Evolutionary conservation across 1,140 invertebrate genomes (phyloP).

Genomic region (Hirudo medicinalis): DNA sequence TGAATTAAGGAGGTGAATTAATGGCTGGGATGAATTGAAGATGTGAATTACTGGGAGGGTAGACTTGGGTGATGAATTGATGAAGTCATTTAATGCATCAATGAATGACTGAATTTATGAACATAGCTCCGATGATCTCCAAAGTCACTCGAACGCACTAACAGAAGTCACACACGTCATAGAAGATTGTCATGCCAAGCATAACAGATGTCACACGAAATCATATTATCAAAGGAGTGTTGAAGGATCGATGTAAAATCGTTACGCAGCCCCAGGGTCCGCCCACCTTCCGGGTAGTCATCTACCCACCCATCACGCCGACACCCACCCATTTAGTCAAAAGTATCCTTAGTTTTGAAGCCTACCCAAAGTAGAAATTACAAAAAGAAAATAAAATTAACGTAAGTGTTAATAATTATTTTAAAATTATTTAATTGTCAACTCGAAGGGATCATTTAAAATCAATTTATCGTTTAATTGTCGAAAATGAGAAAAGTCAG

Average conservation of each 20-base stretch:
- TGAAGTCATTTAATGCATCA: neutral
- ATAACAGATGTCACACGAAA: neutral
- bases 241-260: neutral
- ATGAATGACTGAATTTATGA: neutral
- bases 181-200: neutral
- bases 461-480: too few relatives aligned
- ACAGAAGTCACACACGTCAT: neutral
- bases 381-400: too few relatives aligned
- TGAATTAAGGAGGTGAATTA: neutral
- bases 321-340: neutral
- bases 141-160: neutral
- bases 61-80: neutral
- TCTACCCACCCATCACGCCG: too few relatives aligned
- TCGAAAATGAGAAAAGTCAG: too few relatives aligned
- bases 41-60: neutral
- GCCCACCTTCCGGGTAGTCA: neutral
- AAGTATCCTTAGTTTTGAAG: neutral
- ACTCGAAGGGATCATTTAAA: too few relatives aligned
- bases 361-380: too few relatives aligned
- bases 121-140: neutral
- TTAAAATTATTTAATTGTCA: too few relatives aligned
- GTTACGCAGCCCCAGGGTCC: neutral
- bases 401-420: too few relatives aligned
- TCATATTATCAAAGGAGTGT: slow-evolving; percentile 1
- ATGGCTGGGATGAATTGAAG: too few relatives aligned